Evolutionary conservation across 2,113 vertebrate genomes (phyloP).

Genomic region (Paramisgurnus dabryanus): DNA sequence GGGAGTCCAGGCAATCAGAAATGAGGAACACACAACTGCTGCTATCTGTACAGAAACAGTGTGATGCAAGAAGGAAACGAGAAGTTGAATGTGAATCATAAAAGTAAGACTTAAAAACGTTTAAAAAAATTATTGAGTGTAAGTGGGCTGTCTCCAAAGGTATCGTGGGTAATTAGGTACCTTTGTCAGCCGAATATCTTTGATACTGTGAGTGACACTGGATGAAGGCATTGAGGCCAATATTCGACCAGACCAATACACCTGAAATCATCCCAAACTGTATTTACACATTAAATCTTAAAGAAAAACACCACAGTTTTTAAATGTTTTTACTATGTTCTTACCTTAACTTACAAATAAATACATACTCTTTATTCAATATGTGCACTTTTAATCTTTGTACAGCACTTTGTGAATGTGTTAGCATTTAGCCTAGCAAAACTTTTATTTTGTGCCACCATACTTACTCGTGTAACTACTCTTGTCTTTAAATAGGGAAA

Average conservation of each 20-base stretch:
- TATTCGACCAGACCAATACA: slow-evolving; percentile 54
- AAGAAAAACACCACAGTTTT: too few relatives aligned
- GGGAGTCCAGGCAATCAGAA: slow-evolving; percentile 67
- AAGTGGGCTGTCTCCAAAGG: neutral
- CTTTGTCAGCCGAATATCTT: slow-evolving; percentile 65
- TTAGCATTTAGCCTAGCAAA: too few relatives aligned
- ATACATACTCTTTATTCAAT: too few relatives aligned
- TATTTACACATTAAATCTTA: neutral
- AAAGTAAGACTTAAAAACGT: neutral
- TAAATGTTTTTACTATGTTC: too few relatives aligned
- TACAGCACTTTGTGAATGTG: too few relatives aligned
- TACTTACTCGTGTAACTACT: too few relatives aligned
- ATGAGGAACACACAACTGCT: slow-evolving; percentile 62
- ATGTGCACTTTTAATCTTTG: too few relatives aligned
- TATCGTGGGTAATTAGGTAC: slow-evolving; percentile 35
- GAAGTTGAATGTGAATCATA: neutral
- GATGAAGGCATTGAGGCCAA: slow-evolving; percentile 61
- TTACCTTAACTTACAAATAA: too few relatives aligned
- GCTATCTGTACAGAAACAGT: slow-evolving; percentile 56
- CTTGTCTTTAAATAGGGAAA: too few relatives aligned
- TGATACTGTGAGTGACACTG: slow-evolving; percentile 48
- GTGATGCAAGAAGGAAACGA: neutral
- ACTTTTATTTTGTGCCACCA: too few relatives aligned
- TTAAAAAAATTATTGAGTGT: too few relatives aligned
- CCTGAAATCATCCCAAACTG: slow-evolving; percentile 47